Percentiles rank a stretch among this genome's conserved stretches.
phyloP scores from a whole-genome alignment of 2,888 invertebrate genomes.

The Cephus sareptanus region DNA sequence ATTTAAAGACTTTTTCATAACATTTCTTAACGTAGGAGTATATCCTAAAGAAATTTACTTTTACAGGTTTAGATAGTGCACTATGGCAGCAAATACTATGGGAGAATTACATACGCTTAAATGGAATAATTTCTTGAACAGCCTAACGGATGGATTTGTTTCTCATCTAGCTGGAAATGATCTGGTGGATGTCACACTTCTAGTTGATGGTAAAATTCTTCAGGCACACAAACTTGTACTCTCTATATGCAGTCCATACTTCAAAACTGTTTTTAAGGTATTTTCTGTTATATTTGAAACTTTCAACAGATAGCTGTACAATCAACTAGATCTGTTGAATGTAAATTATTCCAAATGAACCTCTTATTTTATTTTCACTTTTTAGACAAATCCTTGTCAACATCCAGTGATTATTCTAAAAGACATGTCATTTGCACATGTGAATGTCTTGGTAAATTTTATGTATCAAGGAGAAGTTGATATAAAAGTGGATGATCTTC shows the following conservation, averaged over 20 bases:
- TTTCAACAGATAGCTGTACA: neutral
- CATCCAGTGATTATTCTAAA: conserved; percentile 53
- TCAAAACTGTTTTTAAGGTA: conserved; percentile 65
- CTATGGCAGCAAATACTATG: conserved; percentile 36
- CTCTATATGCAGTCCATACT: conserved; percentile 68
- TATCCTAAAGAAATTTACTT: neutral
- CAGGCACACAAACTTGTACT: conserved; percentile 67
- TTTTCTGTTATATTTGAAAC: neutral
- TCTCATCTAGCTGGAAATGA: conserved; percentile 62
- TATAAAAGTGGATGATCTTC: conserved; percentile 48
- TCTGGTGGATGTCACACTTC: conserved; percentile 67
- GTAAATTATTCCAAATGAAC: neutral
- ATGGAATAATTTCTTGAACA: conserved; percentile 67
- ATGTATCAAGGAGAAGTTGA: conserved; percentile 55
- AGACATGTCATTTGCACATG: conserved; percentile 45
- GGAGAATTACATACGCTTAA: conserved; percentile 57
- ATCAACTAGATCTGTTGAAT: neutral
- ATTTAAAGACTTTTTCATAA: neutral
- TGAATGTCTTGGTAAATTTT: conserved; percentile 44
- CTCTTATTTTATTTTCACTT: neutral
- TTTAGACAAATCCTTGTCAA: conserved; percentile 44
- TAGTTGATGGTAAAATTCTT: conserved; percentile 65
- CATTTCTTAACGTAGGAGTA: neutral
- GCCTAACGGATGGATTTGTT: conserved; percentile 64
- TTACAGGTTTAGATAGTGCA: neutral